phyloP scores from a whole-genome alignment of 2,888 invertebrate species.

The Oscheius onirici region DNA sequence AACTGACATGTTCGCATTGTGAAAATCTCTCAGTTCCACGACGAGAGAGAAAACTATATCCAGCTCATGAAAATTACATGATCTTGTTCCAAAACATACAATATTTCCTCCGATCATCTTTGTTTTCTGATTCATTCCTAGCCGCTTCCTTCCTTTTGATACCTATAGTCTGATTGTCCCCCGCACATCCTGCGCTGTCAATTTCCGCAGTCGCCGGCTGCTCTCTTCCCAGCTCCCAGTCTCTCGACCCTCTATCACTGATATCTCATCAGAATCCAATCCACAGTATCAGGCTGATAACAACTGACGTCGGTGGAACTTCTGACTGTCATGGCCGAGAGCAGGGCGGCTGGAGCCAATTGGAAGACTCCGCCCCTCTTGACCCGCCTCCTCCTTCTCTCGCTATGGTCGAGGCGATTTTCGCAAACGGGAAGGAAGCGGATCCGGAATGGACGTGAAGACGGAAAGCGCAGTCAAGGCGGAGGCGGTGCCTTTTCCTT shows the following conservation, averaged over 20 bases:
- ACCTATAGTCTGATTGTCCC: slow-evolving; percentile 18
- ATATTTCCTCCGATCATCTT: too few relatives aligned
- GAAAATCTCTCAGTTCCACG: too few relatives aligned
- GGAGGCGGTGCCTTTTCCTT: slow-evolving; percentile 32
- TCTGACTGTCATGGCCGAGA: not conserved
- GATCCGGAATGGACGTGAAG: slow-evolving; percentile 40
- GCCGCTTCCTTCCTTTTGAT: slow-evolving; percentile 1
- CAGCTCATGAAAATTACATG: too few relatives aligned
- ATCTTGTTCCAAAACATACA: too few relatives aligned
- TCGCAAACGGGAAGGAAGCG: slow-evolving; percentile 39
- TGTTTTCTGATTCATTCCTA: not conserved
- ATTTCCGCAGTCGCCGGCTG: slow-evolving; percentile 6
- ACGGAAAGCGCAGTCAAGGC: slow-evolving; percentile 36
- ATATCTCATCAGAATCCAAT: slow-evolving; percentile 12
- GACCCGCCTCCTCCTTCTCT: slow-evolving; percentile 14
- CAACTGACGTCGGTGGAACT: not conserved
- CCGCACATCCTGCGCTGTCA: slow-evolving; percentile 1
- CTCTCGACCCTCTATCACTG: slow-evolving; percentile 6
- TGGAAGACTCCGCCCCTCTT: slow-evolving; percentile 31
- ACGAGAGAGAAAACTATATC: too few relatives aligned
- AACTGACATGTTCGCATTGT: too few relatives aligned
- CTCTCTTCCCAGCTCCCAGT: not conserved
- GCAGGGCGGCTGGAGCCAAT: slow-evolving; percentile 4
- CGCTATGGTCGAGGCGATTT: slow-evolving; percentile 34
- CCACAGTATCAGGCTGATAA: not conserved